Conservation (phyloP, 2,797 vertebrate genomes). For the Enteromius viviparus region DNA sequence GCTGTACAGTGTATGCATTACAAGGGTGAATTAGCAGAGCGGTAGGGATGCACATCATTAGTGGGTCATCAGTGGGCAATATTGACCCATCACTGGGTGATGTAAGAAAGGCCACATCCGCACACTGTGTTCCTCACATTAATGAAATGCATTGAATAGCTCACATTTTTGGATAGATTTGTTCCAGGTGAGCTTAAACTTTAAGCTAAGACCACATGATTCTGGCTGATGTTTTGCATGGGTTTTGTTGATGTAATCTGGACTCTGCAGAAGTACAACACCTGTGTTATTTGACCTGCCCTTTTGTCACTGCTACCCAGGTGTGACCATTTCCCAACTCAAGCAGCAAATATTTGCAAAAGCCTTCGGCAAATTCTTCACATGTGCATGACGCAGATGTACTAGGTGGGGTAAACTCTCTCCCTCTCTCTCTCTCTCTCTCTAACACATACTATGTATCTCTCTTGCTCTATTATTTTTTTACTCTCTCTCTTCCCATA, state of each 20-base stretch:
- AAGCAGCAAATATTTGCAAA: conserved; percentile 74
- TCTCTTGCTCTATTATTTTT: conserved; percentile 17
- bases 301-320: conserved; percentile 52
- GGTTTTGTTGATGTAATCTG: conserved; percentile 23
- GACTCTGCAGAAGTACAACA: conserved; percentile 20
- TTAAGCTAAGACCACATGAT: neutral
- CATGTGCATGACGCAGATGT: conserved; percentile 68
- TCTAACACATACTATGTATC: conserved; percentile 27
- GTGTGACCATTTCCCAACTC: conserved; percentile 63
- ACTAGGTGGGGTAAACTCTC: conserved; percentile 67
- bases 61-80: conserved; percentile 15
- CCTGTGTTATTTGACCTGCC: conserved; percentile 36
- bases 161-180: neutral
- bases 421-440: conserved; percentile 17
- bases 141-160: neutral
- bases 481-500: conserved; percentile 6
- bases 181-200: neutral
- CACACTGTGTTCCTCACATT: neutral
- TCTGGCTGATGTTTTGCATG: conserved; percentile 4
- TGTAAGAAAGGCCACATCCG: neutral
- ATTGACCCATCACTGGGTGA: neutral
- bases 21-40: neutral
- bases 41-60: neutral
- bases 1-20: conserved; percentile 1
- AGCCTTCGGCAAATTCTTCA: conserved; percentile 74